Evolutionary conservation across 2,888 invertebrate genomes (phyloP), one percentile per base, ranked within the genome.

Genomic region (Anticlea derivata): DNA sequence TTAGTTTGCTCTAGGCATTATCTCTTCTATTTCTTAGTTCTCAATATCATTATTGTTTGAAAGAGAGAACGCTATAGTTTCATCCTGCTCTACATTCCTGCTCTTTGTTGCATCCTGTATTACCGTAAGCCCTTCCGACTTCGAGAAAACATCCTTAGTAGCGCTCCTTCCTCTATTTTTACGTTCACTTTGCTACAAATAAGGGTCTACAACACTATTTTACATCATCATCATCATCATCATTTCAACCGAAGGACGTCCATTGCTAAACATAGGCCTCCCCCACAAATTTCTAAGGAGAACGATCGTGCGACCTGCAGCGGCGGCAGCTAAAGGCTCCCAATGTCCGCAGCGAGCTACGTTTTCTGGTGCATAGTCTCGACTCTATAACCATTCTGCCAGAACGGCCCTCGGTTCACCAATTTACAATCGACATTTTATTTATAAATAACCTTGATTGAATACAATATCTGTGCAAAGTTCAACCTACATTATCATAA

Each of bases 71-170:
- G 13, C 7, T 37, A 26, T 46, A 43, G 38, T 39, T 31, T 43
- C 23, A 22, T 58, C 50, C 49, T 26, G 40, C 54, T 52, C 55
- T 41, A 52, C 55, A 62, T 39, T 45, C 31, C 17, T 23, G 13
- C 24, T 22, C 22, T 37, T 30, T 12, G 34, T 38, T 24, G 37
- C 43, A 44, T 66, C 65, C 66, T 63, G 63, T 53, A 58, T 57
- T 59, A 61, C 55, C 60, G 54, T 52, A 62, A 61, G 39, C 53
- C 62, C 60, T 60, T 62, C 63, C 59, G 60, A 61, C 63, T 73
- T 70, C 63, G 63, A 57, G 47, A 54, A 58, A 46, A 63, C 70
- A 71, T 76, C 71, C 73, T 68, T 68, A 69, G 61, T 63, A 56
- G 65, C 52, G 56, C 62, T 60, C 55, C 60, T 59, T 58, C 61